Percentiles rank a stretch among this genome's conserved stretches.
Conservation (phyloP, 92 coral and sea anemone species). For the Heliopora coerulea region DNA sequence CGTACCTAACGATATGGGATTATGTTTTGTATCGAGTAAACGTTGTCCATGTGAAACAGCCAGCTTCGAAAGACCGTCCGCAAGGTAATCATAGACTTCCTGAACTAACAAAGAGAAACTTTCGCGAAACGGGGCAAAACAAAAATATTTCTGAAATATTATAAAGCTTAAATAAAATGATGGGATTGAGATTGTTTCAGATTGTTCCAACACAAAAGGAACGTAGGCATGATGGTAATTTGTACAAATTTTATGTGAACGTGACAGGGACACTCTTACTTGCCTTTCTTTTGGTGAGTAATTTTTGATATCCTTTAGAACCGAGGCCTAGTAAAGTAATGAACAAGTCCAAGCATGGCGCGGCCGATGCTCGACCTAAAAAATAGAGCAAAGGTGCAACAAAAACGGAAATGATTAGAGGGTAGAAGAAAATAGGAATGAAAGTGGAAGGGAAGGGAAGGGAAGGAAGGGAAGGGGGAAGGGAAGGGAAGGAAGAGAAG, state of each 20-base stretch:
- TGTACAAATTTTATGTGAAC: too few relatives aligned
- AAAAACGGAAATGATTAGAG: not conserved
- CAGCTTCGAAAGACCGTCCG: constrained; percentile 80
- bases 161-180: too few relatives aligned
- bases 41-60: constrained; percentile 80
- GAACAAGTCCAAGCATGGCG: constrained; percentile 90
- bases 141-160: too few relatives aligned
- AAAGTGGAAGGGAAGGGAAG: not conserved
- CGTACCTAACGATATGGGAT: constrained; percentile 95
- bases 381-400: not conserved
- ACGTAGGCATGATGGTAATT: too few relatives aligned
- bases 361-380: constrained; percentile 93
- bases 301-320: constrained; percentile 74
- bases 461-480: not conserved
- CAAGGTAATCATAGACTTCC: constrained; percentile 82
- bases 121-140: too few relatives aligned
- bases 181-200: too few relatives aligned
- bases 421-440: not conserved
- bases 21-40: constrained; percentile 76
- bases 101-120: constrained; percentile 8
- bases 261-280: not conserved
- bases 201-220: too few relatives aligned
- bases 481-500: not conserved
- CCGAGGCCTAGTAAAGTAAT: constrained; percentile 87
- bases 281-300: constrained; percentile 81